These are phyloP conservation scores for Drosophila prostipennis DNA, from an alignment of 2,888 invertebrate genomes.

Conservation along the genomic window DNA sequence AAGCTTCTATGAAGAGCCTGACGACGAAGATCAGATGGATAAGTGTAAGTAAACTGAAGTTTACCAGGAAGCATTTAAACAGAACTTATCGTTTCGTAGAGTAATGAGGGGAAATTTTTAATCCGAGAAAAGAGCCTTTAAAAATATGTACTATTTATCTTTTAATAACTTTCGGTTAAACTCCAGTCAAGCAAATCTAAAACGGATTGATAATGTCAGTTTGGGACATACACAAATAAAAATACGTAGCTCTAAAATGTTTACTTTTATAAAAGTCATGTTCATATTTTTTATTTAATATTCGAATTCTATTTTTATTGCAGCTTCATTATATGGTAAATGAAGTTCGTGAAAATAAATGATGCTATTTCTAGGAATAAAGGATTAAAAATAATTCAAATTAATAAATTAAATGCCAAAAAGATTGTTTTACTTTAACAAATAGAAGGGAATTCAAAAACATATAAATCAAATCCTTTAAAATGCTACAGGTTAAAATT, in stretches of 20 bases:
- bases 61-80: background rate
- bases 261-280: background rate
- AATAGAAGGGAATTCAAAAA: no score
- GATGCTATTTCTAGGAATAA: constrained; percentile 31
- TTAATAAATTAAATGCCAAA: constrained; percentile 7
- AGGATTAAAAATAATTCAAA: constrained; percentile 20
- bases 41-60: constrained; percentile 31
- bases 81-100: background rate
- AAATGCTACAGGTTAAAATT: background rate
- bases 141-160: background rate
- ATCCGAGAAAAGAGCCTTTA: background rate
- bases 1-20: constrained; percentile 40
- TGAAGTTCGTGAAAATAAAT: constrained; percentile 10
- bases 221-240: background rate
- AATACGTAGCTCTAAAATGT: background rate
- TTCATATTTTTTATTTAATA: constrained; percentile 15
- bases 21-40: constrained; percentile 33
- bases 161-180: background rate
- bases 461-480: background rate
- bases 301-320: constrained; percentile 9
- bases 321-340: constrained; percentile 27
- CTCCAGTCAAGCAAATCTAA: background rate
- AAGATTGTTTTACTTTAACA: constrained; percentile 12
- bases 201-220: background rate
- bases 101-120: background rate